Evolutionary conservation across 2,797 vertebrate species (phyloP).

Genomic region (Anisognathus igniventris): DNA sequence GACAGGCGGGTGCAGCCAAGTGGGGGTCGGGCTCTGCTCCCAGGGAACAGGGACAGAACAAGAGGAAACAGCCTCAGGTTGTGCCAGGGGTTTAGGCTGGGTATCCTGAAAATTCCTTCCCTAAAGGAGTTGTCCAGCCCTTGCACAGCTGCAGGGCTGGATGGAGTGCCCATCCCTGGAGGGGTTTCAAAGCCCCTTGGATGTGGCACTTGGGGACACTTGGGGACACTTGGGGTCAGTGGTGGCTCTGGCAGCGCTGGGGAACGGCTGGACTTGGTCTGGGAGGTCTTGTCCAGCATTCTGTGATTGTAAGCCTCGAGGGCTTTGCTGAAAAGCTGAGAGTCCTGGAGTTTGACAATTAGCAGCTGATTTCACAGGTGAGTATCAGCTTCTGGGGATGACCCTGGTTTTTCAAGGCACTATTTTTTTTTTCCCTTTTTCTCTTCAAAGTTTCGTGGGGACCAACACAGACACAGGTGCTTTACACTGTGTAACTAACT

Average conservation of each 20-base stretch:
- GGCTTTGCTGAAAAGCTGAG: not conserved
- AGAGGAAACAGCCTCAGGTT: not conserved
- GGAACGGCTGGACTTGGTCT: not conserved
- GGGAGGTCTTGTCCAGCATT: not conserved
- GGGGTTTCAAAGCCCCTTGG: not conserved
- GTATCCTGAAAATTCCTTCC: not conserved
- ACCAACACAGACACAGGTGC: fast-evolving
- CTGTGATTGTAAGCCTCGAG: not conserved
- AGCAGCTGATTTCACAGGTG: not conserved
- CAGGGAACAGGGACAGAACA: not conserved
- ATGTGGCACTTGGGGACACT: not conserved
- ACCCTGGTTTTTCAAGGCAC: not conserved
- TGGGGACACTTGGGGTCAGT: not conserved
- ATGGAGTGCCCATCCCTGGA: too few relatives aligned
- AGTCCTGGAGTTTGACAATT: not conserved
- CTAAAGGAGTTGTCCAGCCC: too few relatives aligned
- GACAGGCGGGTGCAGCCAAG: too few relatives aligned
- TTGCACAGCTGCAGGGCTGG: not conserved
- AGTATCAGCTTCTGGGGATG: not conserved
- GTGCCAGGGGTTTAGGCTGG: not conserved
- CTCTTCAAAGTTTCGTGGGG: not conserved
- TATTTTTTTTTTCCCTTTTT: not conserved
- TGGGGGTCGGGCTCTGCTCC: not conserved
- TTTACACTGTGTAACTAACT: not conserved
- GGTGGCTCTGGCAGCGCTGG: not conserved